These are phyloP conservation scores for Sciurus vulgaris DNA, from an alignment of 2,797 vertebrate genomes.

Conservation along the genomic window DNA sequence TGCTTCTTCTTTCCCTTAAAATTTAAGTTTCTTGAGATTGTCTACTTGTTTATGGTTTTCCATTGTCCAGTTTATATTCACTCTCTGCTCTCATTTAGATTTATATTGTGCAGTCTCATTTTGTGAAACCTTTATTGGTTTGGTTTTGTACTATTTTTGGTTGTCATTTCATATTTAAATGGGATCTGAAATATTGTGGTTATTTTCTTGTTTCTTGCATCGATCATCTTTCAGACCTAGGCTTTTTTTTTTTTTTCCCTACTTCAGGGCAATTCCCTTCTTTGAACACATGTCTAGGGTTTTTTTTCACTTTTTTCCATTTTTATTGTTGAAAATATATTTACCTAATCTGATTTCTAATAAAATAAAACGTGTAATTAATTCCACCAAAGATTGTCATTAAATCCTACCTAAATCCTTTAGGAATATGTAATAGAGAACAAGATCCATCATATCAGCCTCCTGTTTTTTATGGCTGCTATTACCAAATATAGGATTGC, in stretches of 20 bases:
- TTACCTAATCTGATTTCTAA: neutral
- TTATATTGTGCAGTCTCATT: neutral
- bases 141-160: neutral
- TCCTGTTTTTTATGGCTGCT: neutral
- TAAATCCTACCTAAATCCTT: neutral
- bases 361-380: neutral
- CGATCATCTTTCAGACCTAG: neutral
- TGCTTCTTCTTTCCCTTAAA: neutral
- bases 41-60: neutral
- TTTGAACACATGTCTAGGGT: neutral
- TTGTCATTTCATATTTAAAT: neutral
- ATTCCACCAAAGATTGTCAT: neutral
- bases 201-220: neutral
- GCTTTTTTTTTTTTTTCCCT: neutral
- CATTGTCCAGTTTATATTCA: neutral
- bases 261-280: neutral
- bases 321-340: neutral
- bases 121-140: neutral
- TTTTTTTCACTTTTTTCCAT: neutral
- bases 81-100: conserved; percentile 4
- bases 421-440: neutral
- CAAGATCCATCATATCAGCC: neutral
- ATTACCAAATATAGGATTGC: too few relatives aligned
- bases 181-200: neutral
- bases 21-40: neutral